Conservation (phyloP, 2,797 vertebrate species). For the Ceryle rudis region DNA sequence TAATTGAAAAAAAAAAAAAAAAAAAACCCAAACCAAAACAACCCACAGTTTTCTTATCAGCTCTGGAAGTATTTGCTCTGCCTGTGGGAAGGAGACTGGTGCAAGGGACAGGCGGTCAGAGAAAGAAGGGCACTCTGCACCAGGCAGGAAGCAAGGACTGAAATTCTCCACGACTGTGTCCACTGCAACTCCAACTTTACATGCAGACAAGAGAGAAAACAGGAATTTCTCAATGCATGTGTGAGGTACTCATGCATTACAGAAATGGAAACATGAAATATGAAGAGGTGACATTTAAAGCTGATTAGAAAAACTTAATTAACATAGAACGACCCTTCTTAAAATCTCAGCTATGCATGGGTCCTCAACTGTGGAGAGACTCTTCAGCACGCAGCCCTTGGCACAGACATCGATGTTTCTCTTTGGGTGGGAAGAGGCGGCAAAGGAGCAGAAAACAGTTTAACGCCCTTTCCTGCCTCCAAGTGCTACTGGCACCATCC, state of each 20-base stretch:
- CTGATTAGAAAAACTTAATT: neutral
- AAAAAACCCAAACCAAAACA: too few relatives aligned
- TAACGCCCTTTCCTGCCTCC: rapidly evolving
- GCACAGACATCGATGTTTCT: rapidly evolving
- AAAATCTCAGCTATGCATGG: neutral
- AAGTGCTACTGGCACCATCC: rapidly evolving
- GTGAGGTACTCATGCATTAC: neutral
- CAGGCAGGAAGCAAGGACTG: neutral
- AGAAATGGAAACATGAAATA: neutral
- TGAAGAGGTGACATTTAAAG: neutral
- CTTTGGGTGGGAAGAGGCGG: rapidly evolving
- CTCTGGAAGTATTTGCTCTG: neutral
- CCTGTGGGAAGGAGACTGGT: neutral
- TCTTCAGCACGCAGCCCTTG: neutral
- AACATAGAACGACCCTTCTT: neutral
- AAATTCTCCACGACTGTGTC: neutral
- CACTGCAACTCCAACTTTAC: neutral
- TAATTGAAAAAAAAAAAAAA: too few relatives aligned
- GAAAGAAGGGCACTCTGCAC: neutral
- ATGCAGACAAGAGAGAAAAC: neutral
- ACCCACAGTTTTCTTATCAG: neutral
- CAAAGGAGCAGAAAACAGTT: neutral
- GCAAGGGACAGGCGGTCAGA: neutral
- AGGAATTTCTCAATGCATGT: neutral
- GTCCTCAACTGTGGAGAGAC: neutral